Conservation (phyloP, 2,113 vertebrate species). For the Albula goreensis region DNA sequence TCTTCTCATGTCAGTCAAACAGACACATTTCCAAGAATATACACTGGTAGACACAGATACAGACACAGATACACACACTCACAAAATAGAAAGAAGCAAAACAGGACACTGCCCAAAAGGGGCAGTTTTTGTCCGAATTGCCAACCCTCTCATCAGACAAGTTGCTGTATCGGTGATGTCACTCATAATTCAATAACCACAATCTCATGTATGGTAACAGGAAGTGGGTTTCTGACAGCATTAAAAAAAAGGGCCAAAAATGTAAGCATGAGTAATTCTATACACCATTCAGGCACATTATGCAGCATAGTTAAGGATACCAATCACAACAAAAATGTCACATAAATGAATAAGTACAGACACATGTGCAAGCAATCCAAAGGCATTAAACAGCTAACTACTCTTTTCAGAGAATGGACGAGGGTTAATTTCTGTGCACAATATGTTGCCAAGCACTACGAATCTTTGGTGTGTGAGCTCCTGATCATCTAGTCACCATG, state of each 20-base stretch:
- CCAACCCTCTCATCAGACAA: not conserved
- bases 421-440: too few species aligned
- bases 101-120: not conserved
- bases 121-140: not conserved
- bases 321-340: too few species aligned
- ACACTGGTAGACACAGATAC: not conserved
- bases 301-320: too few species aligned
- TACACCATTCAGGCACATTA: too few species aligned
- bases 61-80: not conserved
- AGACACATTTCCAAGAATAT: not conserved
- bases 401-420: too few species aligned
- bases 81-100: not conserved
- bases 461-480: not conserved
- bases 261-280: too few species aligned
- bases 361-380: not conserved
- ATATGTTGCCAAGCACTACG: not conserved
- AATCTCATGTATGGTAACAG: not conserved
- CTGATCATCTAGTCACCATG: not conserved
- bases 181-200: not conserved
- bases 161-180: not conserved
- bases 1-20: not conserved
- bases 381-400: not conserved
- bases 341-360: too few species aligned
- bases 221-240: not conserved
- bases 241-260: not conserved